Evolutionary conservation across 2,797 vertebrate species (phyloP), one percentile per base, ranked within the genome.

Genomic region (Pangasius mekongensis): DNA sequence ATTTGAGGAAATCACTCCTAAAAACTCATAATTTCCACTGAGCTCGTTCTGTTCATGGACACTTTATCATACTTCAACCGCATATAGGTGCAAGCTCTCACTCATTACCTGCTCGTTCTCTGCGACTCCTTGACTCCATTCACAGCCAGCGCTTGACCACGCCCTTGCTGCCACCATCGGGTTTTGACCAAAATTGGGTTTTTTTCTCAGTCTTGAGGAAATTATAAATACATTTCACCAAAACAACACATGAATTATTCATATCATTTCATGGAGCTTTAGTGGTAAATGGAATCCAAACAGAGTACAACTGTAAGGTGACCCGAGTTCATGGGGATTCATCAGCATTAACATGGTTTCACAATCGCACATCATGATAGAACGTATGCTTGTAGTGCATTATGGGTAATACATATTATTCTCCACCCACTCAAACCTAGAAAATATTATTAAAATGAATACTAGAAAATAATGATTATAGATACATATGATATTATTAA

Each of bases 251-350:
- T 62, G 10, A 36, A 9, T 33, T 20, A 49, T 18, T 33, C 82
- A 9, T 13, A 67, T 33, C 9, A 43, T 67, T 67, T 67, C 47
- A 30, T 39, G 20, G 56, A 66, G 62, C 43, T 84, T 84, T 33
- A 8, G 43, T 67, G 43, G 43, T 52, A 84, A 67, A 52, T 33
- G 64, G 47, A 52, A 67, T 5, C n/a, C 43, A 33, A 67, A 30
- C 82, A 47, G n/a, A 67, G 47, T 52, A 22, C 82, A 54, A 24
- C 9, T 69, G 83, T 84, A 69, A 84, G 8, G 62, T 36, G 83
- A 84, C 10, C n/a, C 0, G n/a, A 69, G 83, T 33, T 69, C 43
- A 49, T 6, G 39, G 27, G 24, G 82, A 83, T 18, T 27, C 78
- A 13, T 56, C 78, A 58, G 54, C 77, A 24, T 80, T 58, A 36